A percentile compares a stretch with the other conserved stretches of the same genome.
Conservation (phyloP, 2,797 vertebrate species). For the Syndactyla subalaris region DNA sequence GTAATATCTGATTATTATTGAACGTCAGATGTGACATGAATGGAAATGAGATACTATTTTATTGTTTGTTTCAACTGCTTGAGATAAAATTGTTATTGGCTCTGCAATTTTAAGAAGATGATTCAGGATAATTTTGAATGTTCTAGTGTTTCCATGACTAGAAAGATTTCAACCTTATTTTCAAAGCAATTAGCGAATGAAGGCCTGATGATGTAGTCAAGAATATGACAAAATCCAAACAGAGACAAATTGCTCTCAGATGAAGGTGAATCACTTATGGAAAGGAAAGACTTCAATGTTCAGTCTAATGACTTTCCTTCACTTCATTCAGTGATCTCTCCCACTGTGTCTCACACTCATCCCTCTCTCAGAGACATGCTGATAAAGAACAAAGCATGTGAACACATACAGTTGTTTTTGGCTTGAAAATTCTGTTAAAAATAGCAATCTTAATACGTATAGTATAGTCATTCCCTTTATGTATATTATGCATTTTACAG, state of each 20-base stretch:
- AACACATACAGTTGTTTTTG: neutral
- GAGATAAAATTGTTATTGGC: neutral
- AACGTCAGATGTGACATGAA: neutral
- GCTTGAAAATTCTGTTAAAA: neutral
- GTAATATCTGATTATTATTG: neutral
- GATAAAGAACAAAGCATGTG: neutral
- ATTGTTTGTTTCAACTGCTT: neutral
- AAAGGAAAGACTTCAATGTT: neutral
- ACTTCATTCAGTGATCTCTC: neutral
- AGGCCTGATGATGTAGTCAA: neutral
- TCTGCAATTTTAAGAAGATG: neutral
- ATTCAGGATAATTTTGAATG: neutral
- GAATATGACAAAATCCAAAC: neutral
- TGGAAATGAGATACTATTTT: neutral
- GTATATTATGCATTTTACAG: neutral
- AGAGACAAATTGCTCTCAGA: neutral
- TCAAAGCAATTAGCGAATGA: neutral
- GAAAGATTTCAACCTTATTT: neutral
- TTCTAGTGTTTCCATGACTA: neutral
- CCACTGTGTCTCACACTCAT: neutral
- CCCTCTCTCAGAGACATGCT: neutral
- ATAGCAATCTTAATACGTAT: neutral
- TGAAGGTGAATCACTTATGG: neutral
- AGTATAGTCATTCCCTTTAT: neutral
- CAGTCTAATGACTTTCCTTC: neutral